Evolutionary conservation across 2,797 vertebrate genomes (phyloP).

Genomic region (Naso thynnoides): DNA sequence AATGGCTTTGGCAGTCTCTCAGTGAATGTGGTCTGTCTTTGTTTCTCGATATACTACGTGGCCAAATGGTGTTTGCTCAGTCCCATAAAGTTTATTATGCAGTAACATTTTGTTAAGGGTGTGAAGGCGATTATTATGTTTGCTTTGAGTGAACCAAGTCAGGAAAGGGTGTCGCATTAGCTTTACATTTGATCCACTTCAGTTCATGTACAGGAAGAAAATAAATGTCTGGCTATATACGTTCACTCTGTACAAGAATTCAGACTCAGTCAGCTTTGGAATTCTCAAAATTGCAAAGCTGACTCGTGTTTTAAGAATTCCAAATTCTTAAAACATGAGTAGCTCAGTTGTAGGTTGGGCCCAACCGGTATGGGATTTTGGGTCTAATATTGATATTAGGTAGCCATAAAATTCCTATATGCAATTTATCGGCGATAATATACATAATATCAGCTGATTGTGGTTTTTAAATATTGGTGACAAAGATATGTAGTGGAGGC

Average conservation of each 20-base stretch:
- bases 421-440: too few species aligned
- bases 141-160: slow-evolving; percentile 9
- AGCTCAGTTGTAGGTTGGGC: too few species aligned
- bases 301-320: too few species aligned
- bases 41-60: slow-evolving; percentile 17
- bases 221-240: slow-evolving; percentile 8
- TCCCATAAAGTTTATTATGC: slow-evolving; percentile 24
- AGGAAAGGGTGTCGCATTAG: not conserved
- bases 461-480: too few species aligned
- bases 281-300: too few species aligned
- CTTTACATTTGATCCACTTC: slow-evolving; percentile 20
- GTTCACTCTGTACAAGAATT: not conserved
- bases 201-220: slow-evolving; percentile 8
- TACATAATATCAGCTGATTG: too few species aligned
- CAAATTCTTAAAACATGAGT: too few species aligned
- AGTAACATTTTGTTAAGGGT: slow-evolving; percentile 2
- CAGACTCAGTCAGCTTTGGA: slow-evolving; percentile 7
- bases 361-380: too few species aligned
- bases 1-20: slow-evolving; percentile 55
- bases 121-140: slow-evolving; percentile 10
- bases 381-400: too few species aligned
- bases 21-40: slow-evolving; percentile 14
- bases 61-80: slow-evolving; percentile 6
- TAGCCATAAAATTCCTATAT: too few species aligned
- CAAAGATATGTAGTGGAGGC: too few species aligned